These are phyloP conservation scores for Eueides isabella DNA, from an alignment of 1,140 invertebrate genomes.

Conservation along the genomic window DNA sequence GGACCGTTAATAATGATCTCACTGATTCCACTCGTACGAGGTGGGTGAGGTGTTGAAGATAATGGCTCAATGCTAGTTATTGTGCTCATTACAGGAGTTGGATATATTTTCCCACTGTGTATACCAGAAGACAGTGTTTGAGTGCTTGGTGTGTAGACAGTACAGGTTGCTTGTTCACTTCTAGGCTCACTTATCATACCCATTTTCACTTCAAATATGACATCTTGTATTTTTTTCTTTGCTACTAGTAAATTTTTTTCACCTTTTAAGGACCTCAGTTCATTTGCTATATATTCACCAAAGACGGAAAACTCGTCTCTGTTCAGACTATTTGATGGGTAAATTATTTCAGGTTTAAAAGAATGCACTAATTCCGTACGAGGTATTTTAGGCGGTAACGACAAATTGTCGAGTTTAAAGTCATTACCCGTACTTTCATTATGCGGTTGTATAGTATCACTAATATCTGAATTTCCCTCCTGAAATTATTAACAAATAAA, in stretches of 20 bases:
- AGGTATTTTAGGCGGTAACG: slow-evolving; percentile 61
- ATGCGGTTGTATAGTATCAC: slow-evolving; percentile 51
- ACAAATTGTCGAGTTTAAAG: slow-evolving; percentile 57
- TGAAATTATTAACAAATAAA: slow-evolving; percentile 27
- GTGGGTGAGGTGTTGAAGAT: slow-evolving; percentile 48
- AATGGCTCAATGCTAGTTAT: slow-evolving; percentile 62
- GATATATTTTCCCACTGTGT: slow-evolving; percentile 65
- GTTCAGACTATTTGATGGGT: slow-evolving; percentile 43
- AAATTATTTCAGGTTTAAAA: slow-evolving; percentile 56
- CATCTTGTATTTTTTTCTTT: slow-evolving; percentile 77
- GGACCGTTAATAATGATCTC: slow-evolving; percentile 72
- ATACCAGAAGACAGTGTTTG: slow-evolving; percentile 53
- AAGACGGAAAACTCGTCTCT: slow-evolving; percentile 77
- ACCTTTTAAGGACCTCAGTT: slow-evolving; percentile 70
- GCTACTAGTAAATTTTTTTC: slow-evolving; percentile 73
- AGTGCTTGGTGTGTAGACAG: slow-evolving; percentile 54
- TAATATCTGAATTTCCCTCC: slow-evolving; percentile 14
- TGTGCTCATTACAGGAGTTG: slow-evolving; percentile 59
- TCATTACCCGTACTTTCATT: slow-evolving; percentile 45
- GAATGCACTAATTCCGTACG: slow-evolving; percentile 57
- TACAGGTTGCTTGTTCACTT: slow-evolving; percentile 56
- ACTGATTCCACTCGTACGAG: slow-evolving; percentile 68
- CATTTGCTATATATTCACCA: slow-evolving; percentile 75
- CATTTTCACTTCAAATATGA: slow-evolving; percentile 80
- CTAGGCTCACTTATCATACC: slow-evolving; percentile 67